Evolutionary conservation across 2,888 invertebrate genomes (phyloP).

Genomic region (Drosophila falleni): DNA sequence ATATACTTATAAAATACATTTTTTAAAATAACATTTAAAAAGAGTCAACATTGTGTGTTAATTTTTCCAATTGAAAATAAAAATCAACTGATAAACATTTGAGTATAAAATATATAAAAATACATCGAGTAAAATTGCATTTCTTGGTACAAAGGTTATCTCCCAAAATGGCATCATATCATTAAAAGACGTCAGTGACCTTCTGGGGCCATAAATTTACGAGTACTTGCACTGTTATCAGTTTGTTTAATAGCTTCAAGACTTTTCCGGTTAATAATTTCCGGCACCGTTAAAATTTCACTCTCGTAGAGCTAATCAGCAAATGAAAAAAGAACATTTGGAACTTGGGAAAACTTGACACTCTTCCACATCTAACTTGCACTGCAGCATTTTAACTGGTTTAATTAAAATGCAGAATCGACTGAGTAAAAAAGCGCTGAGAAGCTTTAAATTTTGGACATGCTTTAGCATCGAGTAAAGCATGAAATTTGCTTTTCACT

Average conservation of each 20-base stretch:
- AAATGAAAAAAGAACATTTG: neutral
- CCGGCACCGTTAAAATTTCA: neutral
- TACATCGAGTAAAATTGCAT: neutral
- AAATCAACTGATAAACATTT: too few relatives aligned
- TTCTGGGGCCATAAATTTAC: too few relatives aligned
- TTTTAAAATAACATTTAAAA: too few relatives aligned
- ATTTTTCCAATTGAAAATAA: too few relatives aligned
- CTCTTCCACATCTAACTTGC: constrained; percentile 29
- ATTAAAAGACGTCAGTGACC: neutral
- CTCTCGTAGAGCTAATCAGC: constrained; percentile 30
- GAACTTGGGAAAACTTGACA: constrained; percentile 31
- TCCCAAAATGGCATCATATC: neutral
- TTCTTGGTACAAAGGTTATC: neutral
- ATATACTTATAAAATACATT: too few relatives aligned
- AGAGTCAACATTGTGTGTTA: too few relatives aligned
- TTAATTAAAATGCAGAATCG: constrained; percentile 73
- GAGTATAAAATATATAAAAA: too few relatives aligned
- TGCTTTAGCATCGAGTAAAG: constrained; percentile 42
- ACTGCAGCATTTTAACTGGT: constrained; percentile 53
- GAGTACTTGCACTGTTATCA: too few relatives aligned
- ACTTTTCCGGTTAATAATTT: neutral
- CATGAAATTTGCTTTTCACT: constrained; percentile 52
- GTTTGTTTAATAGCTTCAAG: neutral
- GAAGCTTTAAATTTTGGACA: constrained; percentile 55
- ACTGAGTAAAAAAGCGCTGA: constrained; percentile 22